Evolutionary conservation across 1,140 invertebrate genomes (phyloP), one percentile per base, ranked within the genome.

Genomic region (Chironomus striatipennis): DNA sequence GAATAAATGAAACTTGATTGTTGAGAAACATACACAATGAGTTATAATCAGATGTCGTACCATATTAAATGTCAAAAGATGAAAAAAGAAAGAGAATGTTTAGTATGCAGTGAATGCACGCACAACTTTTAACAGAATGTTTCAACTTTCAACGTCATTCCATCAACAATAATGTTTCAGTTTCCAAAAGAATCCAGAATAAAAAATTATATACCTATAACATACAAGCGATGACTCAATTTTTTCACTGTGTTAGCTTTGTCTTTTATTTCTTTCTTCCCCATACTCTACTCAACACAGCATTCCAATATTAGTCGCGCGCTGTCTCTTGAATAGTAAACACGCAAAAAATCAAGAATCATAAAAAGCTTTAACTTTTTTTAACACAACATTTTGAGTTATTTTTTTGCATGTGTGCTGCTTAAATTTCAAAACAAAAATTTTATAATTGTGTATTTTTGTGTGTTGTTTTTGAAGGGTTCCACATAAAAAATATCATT

Each of bases 261-360:
- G n/a, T 57, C n/a, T 57, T 57, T 12, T 57, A 12, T 57, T 57
- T 57, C n/a, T 57, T n/a, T 47, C 43, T 57, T n/a, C n/a, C n/a
- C n/a, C 12, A 57, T 57, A 5, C 12, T 57, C n/a, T n/a, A 57
- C 47, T 57, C 47, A 57, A 47, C 43, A 47, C 43, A 47, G 43
- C 43, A 47, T 47, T 47, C 43, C 43, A 47, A 47, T 47, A 10
- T 47, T 15, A 47, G 43, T 47, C 43, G 43, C 43, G 43, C 47
- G 47, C 47, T 57, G 47, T n/a, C 47, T 57, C n/a, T 57, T 57
- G 47, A 57, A 57, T 57, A 5, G 47, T n/a, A 57, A 57, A 57
- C 47, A 57, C 47, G 47, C n/a, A 57, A 57, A 47, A 57, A 0
- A 15, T n/a, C 47, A 57, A 57, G 47, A 57, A n/a, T 57, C 47